Base-by-base conservation (phyloP, 2,888 invertebrate species). In the Ernsta delagoae region DNA sequence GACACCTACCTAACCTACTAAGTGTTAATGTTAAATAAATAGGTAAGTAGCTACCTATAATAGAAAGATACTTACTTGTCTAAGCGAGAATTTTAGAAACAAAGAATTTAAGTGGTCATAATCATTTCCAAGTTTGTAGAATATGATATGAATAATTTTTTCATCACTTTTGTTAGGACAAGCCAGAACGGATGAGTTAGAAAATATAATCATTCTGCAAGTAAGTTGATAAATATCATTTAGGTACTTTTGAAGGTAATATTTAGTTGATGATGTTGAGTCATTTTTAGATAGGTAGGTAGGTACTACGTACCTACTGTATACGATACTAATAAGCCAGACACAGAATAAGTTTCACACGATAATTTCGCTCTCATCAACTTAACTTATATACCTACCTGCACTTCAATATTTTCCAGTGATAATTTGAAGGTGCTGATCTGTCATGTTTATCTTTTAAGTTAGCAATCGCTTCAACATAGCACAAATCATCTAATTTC, bases 351-450 rank as follows among this genome's bases (percentile, higher is more conserved):
- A 24, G 24, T 24, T 24, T 24, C 24, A 24, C 1, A 24, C 24
- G 24, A 24, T 24, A 24, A 24, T 24, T 24, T 24, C 24, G 24
- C 24, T 3, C 24, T 24, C 24, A 24, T 24, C 24, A 24, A 24
- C 24, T 24, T 24, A 24, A n/a, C n/a, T n/a, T n/a, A n/a, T 24
- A 24, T 48, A n/a, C n/a, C n/a, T 50, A 50, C 41, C 48, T 59
- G 86, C 92, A 92, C 78, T 92, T 92, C 5, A 93, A 79, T 75
- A 91, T 86, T 86, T 92, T 92, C 93, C 93, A 93, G 73, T 93
- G 92, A 71, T 83, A 88, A 76, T 92, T 82, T 6, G 92, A 87
- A n/a, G 93, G 92, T 2, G 93, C 81, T 9, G 92, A 93, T 74
- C 90, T 83, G 75, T 93, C 93, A 75, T 89, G 92, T 76, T 92